phyloP scores from a whole-genome alignment of 2,888 invertebrate genomes.

The Masnerella sp. region DNA sequence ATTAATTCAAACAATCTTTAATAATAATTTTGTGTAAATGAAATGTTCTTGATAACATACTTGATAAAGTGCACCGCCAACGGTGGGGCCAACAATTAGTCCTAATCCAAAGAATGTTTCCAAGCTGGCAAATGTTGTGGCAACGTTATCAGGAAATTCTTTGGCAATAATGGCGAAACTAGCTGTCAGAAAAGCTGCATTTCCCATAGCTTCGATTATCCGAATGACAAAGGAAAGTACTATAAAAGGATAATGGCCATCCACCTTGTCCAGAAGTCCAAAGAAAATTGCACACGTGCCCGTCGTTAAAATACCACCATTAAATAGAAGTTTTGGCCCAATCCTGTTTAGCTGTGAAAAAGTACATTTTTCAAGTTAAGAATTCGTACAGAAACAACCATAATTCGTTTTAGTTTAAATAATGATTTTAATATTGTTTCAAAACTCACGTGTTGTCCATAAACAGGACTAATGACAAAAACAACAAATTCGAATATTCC shows the following conservation, averaged over 20 bases:
- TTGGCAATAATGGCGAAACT: slow-evolving; percentile 92
- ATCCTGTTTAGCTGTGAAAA: slow-evolving; percentile 82
- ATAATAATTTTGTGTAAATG: no score
- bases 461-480: slow-evolving; percentile 89
- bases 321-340: slow-evolving; percentile 89
- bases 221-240: slow-evolving; percentile 87
- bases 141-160: slow-evolving; percentile 91
- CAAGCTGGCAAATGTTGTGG: slow-evolving; percentile 89
- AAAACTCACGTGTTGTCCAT: slow-evolving; percentile 83
- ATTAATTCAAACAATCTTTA: no score
- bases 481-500: slow-evolving; percentile 91
- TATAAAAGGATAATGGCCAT: slow-evolving; percentile 86
- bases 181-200: slow-evolving; percentile 91
- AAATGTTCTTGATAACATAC: slow-evolving; percentile 71
- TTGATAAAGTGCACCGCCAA: slow-evolving; percentile 91
- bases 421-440: no score
- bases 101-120: slow-evolving; percentile 93
- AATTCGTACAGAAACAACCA: no score
- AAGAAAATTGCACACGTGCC: slow-evolving; percentile 88
- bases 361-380: no score
- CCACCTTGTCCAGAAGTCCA: slow-evolving; percentile 85
- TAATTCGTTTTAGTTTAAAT: no score
- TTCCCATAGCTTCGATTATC: slow-evolving; percentile 90
- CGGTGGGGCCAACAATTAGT: slow-evolving; percentile 92
- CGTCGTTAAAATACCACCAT: slow-evolving; percentile 89